Evolutionary conservation across 2,113 vertebrate genomes (phyloP).

Genomic region (Telmatochromis brachygnathus): DNA sequence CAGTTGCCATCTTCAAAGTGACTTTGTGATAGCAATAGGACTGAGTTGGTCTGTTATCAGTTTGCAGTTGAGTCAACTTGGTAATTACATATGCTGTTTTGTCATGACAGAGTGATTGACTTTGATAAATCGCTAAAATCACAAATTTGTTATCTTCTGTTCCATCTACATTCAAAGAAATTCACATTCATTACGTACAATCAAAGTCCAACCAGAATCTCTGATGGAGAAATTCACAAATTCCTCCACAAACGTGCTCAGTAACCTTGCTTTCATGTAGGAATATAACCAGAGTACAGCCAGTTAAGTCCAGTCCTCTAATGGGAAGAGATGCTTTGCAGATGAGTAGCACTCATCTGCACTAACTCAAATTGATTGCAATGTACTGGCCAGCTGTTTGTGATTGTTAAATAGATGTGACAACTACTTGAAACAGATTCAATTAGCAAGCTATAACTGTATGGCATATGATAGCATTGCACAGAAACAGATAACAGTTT

Average conservation of each 20-base stretch:
- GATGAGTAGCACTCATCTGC: neutral
- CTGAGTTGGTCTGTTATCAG: neutral
- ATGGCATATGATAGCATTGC: neutral
- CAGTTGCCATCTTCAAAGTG: neutral
- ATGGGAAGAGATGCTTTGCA: neutral
- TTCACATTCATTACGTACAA: neutral
- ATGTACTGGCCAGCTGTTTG: neutral
- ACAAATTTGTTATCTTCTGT: neutral
- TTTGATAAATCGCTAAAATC: neutral
- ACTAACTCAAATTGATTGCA: neutral
- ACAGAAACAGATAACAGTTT: neutral
- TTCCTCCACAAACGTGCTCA: neutral
- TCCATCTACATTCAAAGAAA: neutral
- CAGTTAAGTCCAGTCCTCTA: neutral
- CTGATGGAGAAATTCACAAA: neutral
- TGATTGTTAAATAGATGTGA: neutral
- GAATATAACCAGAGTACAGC: neutral
- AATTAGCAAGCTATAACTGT: neutral
- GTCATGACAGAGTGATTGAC: neutral
- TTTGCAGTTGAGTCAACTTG: neutral
- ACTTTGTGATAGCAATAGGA: neutral
- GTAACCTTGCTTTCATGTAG: neutral
- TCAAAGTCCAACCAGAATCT: neutral
- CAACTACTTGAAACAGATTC: neutral
- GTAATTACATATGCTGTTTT: neutral